Evolutionary conservation across 1,140 invertebrate species (phyloP).

Genomic region (Anoplolepis gracilipes): DNA sequence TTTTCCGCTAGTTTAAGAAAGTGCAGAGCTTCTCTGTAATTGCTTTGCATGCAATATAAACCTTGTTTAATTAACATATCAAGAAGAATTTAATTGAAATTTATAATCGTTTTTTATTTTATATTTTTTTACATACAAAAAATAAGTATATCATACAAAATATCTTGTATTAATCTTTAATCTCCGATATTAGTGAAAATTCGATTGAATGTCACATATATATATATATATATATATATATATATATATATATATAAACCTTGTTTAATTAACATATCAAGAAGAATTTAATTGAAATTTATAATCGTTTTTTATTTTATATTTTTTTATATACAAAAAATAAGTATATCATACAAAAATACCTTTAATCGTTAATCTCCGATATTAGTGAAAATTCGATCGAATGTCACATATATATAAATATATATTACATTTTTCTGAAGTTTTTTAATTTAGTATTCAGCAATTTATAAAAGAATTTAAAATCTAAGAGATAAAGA

Average conservation of each 20-base stretch:
- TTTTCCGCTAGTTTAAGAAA: slow-evolving; percentile 35
- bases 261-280: slow-evolving; percentile 23
- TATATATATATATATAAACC: slow-evolving; percentile 23
- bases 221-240: no score
- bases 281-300: neutral
- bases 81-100: neutral
- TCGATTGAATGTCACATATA: neutral
- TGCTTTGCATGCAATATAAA: slow-evolving; percentile 19
- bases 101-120: neutral
- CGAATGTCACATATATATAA: no score
- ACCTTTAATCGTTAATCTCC: neutral
- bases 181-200: neutral
- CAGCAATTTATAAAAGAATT: no score
- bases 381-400: neutral
- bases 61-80: slow-evolving; percentile 17
- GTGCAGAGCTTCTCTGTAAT: neutral
- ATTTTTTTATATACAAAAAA: neutral
- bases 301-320: neutral
- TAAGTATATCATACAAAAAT: neutral
- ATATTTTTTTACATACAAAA: neutral
- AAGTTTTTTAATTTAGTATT: no score
- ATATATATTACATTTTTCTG: no score
- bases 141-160: neutral
- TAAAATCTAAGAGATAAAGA: no score
- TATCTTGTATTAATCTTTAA: neutral